phyloP scores from a whole-genome alignment of 1,140 invertebrate species.

The Solen grandis region DNA sequence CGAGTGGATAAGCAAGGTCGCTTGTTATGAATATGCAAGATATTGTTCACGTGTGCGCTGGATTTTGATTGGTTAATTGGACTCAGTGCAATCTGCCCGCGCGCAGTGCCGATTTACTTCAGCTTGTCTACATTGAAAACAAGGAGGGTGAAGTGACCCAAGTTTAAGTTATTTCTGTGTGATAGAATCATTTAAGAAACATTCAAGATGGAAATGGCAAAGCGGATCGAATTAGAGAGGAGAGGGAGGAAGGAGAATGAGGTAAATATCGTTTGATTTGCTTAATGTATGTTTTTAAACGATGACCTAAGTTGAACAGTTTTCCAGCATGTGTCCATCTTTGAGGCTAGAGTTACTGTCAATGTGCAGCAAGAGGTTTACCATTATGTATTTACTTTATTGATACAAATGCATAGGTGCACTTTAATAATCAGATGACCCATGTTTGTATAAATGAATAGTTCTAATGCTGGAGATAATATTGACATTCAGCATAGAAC shows the following conservation, averaged over 20 bases:
- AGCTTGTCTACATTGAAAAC: slow-evolving; percentile 44
- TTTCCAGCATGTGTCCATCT: slow-evolving; percentile 45
- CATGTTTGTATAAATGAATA: too few species aligned
- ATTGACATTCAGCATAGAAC: too few species aligned
- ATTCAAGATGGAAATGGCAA: slow-evolving; percentile 66
- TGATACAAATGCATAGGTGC: too few species aligned
- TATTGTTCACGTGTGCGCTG: slow-evolving; percentile 38
- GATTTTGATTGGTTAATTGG: slow-evolving; percentile 55
- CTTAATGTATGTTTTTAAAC: neutral
- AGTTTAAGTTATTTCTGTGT: slow-evolving; percentile 20
- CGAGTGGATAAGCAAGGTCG: slow-evolving; percentile 25
- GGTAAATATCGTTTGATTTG: slow-evolving; percentile 53
- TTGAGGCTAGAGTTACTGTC: too few species aligned
- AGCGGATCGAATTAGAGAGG: slow-evolving; percentile 69
- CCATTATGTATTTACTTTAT: too few species aligned
- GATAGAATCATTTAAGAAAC: slow-evolving; percentile 2
- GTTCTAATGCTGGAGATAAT: too few species aligned
- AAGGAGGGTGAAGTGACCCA: slow-evolving; percentile 52
- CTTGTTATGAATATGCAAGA: slow-evolving; percentile 49
- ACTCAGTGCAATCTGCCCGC: slow-evolving; percentile 64
- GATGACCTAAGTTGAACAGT: too few species aligned
- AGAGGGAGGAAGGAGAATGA: slow-evolving; percentile 62
- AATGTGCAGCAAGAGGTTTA: too few species aligned
- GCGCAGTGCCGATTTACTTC: slow-evolving; percentile 60
- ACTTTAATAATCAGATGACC: too few species aligned